Percentiles rank a stretch among this genome's conserved stretches.
Evolutionary conservation across 1,140 invertebrate species (phyloP).

Genomic region (Pseudobourletiella spinata): DNA sequence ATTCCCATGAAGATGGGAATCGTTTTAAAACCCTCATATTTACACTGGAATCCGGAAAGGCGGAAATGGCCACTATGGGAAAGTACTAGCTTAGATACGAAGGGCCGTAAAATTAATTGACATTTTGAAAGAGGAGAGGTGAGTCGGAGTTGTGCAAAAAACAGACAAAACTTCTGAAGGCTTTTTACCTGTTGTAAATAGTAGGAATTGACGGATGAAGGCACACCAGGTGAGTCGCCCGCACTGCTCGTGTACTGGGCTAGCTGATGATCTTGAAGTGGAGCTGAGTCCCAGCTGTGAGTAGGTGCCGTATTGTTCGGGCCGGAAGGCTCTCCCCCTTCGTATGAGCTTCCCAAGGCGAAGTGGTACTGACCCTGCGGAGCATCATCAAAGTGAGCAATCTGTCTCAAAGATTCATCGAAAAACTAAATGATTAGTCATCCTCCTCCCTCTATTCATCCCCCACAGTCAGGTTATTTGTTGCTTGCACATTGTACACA

Average conservation of each 20-base stretch:
- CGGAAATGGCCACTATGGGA: neutral
- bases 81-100: too few relatives aligned
- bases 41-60: neutral
- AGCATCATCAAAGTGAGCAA: too few relatives aligned
- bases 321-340: slow-evolving; percentile 33
- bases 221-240: slow-evolving; percentile 45
- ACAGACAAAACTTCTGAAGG: slow-evolving; percentile 4
- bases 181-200: slow-evolving; percentile 49
- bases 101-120: too few relatives aligned
- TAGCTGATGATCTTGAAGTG: slow-evolving; percentile 33
- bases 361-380: slow-evolving; percentile 35
- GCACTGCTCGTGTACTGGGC: slow-evolving; percentile 22
- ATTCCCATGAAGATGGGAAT: too few relatives aligned
- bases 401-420: too few relatives aligned
- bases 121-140: neutral
- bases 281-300: slow-evolving; percentile 35
- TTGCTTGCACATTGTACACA: too few relatives aligned
- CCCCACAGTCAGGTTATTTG: too few relatives aligned
- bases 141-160: neutral
- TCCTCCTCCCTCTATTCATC: too few relatives aligned
- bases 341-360: slow-evolving; percentile 28
- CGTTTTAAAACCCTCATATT: too few relatives aligned
- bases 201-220: slow-evolving; percentile 73
- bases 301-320: slow-evolving; percentile 29
- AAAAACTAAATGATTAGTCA: too few relatives aligned